Conservation (phyloP, 2,888 invertebrate genomes). For the Polydrusus tereticollis region DNA sequence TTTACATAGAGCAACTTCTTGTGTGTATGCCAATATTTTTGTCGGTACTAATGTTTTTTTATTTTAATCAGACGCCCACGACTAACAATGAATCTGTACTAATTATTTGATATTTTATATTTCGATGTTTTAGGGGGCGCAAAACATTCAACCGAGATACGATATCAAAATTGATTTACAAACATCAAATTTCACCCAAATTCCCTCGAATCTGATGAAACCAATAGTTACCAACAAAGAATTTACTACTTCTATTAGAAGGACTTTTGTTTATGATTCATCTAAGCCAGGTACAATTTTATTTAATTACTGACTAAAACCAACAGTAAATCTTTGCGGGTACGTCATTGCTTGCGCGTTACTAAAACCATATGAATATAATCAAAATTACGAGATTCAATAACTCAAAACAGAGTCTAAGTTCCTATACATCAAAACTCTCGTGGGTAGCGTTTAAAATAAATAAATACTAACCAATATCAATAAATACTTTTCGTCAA, state of each 20-base stretch:
- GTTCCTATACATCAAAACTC: no score
- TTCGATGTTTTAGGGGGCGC: neutral
- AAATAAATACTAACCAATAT: no score
- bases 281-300: constrained; percentile 31
- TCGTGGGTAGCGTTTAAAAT: no score
- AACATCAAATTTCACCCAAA: constrained; percentile 20
- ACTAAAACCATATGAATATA: no score
- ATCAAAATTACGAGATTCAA: no score
- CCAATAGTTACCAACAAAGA: constrained; percentile 35
- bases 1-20: no score
- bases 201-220: constrained; percentile 27
- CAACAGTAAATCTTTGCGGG: no score
- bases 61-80: no score
- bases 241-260: constrained; percentile 33
- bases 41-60: neutral
- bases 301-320: no score
- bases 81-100: neutral
- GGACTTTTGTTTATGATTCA: constrained; percentile 38
- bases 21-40: neutral
- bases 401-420: no score
- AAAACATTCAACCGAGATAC: constrained; percentile 14
- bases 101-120: neutral
- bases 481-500: no score
- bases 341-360: no score
- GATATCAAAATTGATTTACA: constrained; percentile 17